Evolutionary conservation across 2,113 vertebrate genomes (phyloP).

Genomic region (Chamaea fasciata): DNA sequence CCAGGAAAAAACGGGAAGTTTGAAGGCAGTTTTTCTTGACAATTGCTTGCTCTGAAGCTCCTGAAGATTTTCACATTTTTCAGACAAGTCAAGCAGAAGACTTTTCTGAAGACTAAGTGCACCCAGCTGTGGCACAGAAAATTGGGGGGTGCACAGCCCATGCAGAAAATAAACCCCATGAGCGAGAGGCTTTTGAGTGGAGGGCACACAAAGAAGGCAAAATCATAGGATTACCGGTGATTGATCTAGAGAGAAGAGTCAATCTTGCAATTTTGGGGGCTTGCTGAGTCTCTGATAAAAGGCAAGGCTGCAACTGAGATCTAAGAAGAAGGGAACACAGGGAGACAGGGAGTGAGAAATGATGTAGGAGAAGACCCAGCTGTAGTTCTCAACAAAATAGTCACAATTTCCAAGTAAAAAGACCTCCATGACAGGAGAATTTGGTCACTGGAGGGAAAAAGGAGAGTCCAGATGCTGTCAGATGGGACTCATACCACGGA

Average conservation of each 20-base stretch:
- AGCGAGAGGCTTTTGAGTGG: not conserved
- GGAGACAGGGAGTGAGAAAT: not conserved
- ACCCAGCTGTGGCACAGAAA: slow-evolving; percentile 13
- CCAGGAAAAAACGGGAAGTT: not conserved
- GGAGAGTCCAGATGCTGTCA: not conserved
- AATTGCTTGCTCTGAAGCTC: slow-evolving; percentile 1
- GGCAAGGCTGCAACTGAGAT: not conserved
- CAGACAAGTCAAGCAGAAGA: slow-evolving; percentile 23
- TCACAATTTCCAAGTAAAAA: not conserved
- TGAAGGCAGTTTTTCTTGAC: not conserved
- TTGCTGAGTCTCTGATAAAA: slow-evolving; percentile 34
- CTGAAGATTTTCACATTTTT: slow-evolving; percentile 18
- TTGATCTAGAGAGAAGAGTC: not conserved
- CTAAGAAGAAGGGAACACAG: not conserved
- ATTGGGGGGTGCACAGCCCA: not conserved
- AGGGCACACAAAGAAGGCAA: not conserved
- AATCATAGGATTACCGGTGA: not conserved
- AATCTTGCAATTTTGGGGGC: not conserved
- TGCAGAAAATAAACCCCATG: not conserved
- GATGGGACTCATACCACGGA: fast-evolving
- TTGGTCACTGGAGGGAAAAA: not conserved
- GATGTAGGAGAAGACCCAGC: not conserved
- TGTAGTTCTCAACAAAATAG: not conserved
- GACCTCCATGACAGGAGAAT: not conserved
- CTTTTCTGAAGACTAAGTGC: not conserved